Evolutionary conservation across 1,140 invertebrate genomes (phyloP).

Genomic region (Pararge aegeria): DNA sequence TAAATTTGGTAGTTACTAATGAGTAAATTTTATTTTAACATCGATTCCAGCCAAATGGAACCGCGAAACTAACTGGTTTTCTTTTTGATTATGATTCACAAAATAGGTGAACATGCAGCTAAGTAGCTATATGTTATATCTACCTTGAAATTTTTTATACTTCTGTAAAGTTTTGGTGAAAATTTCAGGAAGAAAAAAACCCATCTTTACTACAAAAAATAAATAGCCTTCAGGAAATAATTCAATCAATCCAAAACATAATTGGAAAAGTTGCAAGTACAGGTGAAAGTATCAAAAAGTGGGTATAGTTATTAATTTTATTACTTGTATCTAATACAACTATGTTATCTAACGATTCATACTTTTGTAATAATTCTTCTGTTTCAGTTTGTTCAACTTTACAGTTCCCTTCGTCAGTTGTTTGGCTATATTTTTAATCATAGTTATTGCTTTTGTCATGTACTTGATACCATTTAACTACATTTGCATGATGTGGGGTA

Average conservation of each 20-base stretch:
- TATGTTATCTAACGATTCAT: background rate
- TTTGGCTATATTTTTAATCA: conserved; percentile 89
- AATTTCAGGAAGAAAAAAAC: conserved; percentile 61
- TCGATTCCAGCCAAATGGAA: too few relatives aligned
- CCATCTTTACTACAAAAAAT: conserved; percentile 57
- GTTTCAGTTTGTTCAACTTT: conserved; percentile 95
- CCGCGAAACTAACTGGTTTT: too few relatives aligned
- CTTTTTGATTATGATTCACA: too few relatives aligned
- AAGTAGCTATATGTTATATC: too few relatives aligned
- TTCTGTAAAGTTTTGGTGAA: too few relatives aligned
- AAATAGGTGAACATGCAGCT: too few relatives aligned
- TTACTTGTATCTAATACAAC: background rate
- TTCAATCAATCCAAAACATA: conserved; percentile 94
- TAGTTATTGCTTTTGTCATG: conserved; percentile 86
- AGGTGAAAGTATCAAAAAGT: conserved; percentile 96
- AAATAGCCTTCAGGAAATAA: conserved; percentile 90
- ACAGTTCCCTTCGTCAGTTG: conserved; percentile 96
- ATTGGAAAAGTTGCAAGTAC: conserved; percentile 94
- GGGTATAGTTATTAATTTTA: conserved; percentile 48
- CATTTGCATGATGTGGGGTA: conserved; percentile 95
- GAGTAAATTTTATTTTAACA: conserved; percentile 8
- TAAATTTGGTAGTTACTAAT: too few relatives aligned
- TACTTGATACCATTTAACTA: conserved; percentile 94
- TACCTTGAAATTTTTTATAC: background rate
- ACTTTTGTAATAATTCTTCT: conserved; percentile 21